Evolutionary conservation across 2,888 invertebrate species (phyloP), one percentile per base, ranked within the genome.

Genomic region (Cosmia pyralina): DNA sequence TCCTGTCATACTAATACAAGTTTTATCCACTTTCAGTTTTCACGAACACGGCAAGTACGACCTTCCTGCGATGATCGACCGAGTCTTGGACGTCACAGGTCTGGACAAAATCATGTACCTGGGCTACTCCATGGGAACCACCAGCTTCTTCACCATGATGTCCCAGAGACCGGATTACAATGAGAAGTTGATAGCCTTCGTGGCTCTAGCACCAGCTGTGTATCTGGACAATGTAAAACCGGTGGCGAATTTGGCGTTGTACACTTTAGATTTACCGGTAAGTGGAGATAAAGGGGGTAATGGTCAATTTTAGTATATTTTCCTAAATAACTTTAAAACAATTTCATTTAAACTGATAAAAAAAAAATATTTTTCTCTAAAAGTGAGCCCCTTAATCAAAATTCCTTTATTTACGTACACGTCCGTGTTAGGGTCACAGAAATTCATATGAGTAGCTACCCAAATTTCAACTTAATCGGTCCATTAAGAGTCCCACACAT

Each of bases 81-180:
- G 93, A 60, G 93, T 97, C 1, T 88, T 96, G 5, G 90, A 94
- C 76, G 89, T 94, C 53, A 96, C 95, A 41, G 90, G 96, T 73
- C 79, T 96, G 70, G 60, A 89, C 2, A 94, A 92, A 81, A n/a
- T 96, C 55, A 87, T 97, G 80, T 97, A 96, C 92, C 88, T 97
- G 34, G 97, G 97, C 2, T 97, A 97, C 90, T 97, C 97, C 2
- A 95, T 97, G 94, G 97, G 97, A 1, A 94, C 96, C 8, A 96
- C 96, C 46, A 95, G 93, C 10, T 96, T 96, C 83, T 96, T 97
- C 90, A 96, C 96, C 75, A 97, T 96, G 94, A 92, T 96, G 87
- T 93, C 96, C 0, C 93, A 95, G 78, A 92, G 92, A 72, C 97
- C 97, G 0, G 96, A 97, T 81, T 96, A 96, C 85, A 97, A 97